Evolutionary conservation across 2,888 invertebrate species (phyloP).

Genomic region (Diabrotica balteata): DNA sequence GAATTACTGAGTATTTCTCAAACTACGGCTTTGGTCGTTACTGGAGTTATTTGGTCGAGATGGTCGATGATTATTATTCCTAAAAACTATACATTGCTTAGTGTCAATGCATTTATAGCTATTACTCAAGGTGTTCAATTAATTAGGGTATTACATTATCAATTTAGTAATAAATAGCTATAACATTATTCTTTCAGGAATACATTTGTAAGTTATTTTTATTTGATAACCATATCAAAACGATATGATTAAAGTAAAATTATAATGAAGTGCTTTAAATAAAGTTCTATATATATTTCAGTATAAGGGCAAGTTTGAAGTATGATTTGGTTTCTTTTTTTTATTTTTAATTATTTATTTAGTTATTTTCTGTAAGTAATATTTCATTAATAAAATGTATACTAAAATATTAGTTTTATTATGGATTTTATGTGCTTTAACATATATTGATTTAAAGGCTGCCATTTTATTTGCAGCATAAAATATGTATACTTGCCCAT

Average conservation of each 20-base stretch:
- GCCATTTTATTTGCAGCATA: too few species aligned
- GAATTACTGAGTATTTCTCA: constrained; percentile 86
- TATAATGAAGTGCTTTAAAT: neutral
- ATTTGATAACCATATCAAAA: neutral
- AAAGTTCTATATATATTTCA: neutral
- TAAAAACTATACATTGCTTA: constrained; percentile 92
- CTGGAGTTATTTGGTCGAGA: constrained; percentile 94
- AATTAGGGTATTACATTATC: constrained; percentile 68
- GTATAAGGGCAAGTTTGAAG: too few species aligned
- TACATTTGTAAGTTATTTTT: neutral
- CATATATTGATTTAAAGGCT: too few species aligned
- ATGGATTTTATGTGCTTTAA: too few species aligned
- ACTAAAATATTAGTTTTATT: too few species aligned
- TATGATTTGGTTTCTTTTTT: too few species aligned
- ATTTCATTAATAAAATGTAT: too few species aligned
- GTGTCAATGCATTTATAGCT: constrained; percentile 97
- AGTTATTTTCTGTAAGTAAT: too few species aligned
- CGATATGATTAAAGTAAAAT: neutral
- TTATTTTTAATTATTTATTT: too few species aligned
- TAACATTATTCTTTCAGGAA: too few species aligned
- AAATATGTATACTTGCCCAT: too few species aligned
- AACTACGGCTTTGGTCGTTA: constrained; percentile 83
- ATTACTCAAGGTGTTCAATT: constrained; percentile 86
- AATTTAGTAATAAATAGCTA: neutral
- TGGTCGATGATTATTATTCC: constrained; percentile 96